A percentile compares a stretch with the other conserved stretches of the same genome.
phyloP scores from a whole-genome alignment of 1,140 invertebrate genomes.

The Zelostemma sp. region DNA sequence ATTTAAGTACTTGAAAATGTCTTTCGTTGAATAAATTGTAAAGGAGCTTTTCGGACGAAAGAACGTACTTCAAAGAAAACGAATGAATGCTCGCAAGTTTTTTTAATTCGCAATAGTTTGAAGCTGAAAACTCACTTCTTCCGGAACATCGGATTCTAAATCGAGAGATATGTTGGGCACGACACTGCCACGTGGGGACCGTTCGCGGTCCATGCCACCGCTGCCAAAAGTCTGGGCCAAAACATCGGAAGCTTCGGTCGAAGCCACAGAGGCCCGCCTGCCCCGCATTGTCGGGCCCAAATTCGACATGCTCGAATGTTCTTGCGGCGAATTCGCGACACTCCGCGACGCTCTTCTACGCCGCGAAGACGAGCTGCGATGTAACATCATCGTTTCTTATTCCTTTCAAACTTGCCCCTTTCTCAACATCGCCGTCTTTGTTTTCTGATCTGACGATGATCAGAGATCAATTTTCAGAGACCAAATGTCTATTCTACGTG shows the following conservation, averaged over 20 bases:
- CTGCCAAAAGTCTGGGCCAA: constrained; percentile 47
- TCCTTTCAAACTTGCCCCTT: background rate
- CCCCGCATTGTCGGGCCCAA: constrained; percentile 41
- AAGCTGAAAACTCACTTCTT: constrained; percentile 47
- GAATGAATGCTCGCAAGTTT: no score
- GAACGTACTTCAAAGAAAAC: no score
- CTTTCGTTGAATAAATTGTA: no score
- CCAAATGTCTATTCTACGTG: background rate
- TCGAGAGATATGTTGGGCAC: constrained; percentile 67
- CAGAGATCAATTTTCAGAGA: background rate
- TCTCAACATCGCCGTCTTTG: background rate
- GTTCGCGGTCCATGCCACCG: constrained; percentile 60
- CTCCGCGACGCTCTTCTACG: constrained; percentile 75
- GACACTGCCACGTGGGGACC: constrained; percentile 66
- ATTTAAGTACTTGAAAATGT: no score
- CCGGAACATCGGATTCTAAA: constrained; percentile 51
- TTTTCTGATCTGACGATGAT: background rate
- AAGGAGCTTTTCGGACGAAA: no score
- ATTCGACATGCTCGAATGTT: constrained; percentile 63
- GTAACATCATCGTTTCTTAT: constrained; percentile 70
- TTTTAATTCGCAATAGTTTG: no score
- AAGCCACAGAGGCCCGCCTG: constrained; percentile 62
- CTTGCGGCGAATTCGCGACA: constrained; percentile 75
- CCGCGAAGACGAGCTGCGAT: constrained; percentile 77
- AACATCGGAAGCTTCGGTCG: constrained; percentile 56